Base-by-base conservation (phyloP, 1,140 invertebrate genomes). In the Phenacoccus solenopsis region DNA sequence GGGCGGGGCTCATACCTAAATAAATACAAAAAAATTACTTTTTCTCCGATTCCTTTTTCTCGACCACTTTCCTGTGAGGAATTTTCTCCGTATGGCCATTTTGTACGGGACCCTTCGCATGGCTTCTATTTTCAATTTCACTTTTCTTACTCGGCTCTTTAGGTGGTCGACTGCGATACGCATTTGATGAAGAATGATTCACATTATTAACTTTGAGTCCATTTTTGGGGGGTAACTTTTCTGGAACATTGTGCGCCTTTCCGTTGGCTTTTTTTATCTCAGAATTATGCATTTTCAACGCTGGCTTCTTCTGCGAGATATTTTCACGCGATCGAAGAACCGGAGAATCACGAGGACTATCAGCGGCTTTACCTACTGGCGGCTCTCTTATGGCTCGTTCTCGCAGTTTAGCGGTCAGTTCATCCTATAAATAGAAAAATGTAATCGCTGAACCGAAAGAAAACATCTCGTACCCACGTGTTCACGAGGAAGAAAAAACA, bases 331-430 rank as follows among this genome's bases (percentile, higher is more conserved):
- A 70, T 10, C 69, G 35, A 28, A 70, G 27, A 28, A 61, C 69
- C 22, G 69, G 67, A 16, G 72, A 32, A 73, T 71, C 22, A 75
- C 69, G 49, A 71, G 73, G 71, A 59, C 67, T 72, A 13, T 74
- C 74, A 1, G 72, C 69, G 22, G 75, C 72, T 20, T 75, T 77
- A 77, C 75, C 74, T 75, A 75, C 74, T 73, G 73, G 74, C 70
- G 72, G 76, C 74, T 77, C 78, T 78, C 73, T 74, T 61, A 74
- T 79, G 69, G 73, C 72, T 70, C 32, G 70, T 74, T 75, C 71
- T 56, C 71, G 59, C 21, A 71, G 32, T 20, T 61, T 64, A 38
- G 68, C 71, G 4, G 71, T 71, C 1, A 71, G 67, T 64, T 64
- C 59, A 22, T 64, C 59, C 59, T 64, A 22, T 9, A n/a, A 5